Conservation (phyloP, 2,797 vertebrate species). For the Streptopelia turtur region DNA sequence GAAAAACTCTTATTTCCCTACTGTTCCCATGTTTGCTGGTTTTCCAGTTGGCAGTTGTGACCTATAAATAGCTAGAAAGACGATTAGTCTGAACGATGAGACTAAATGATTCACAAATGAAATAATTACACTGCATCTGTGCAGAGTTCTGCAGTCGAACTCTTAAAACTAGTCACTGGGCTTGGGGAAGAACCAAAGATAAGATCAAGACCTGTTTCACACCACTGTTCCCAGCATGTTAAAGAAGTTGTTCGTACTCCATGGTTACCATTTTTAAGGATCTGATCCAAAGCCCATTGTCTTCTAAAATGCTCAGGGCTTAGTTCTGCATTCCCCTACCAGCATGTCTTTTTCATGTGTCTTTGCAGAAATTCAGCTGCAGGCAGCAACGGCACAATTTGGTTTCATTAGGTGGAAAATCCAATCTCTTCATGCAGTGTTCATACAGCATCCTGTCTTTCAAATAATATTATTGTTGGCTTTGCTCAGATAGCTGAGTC, state of each 20-base stretch:
- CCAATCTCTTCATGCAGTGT: not conserved
- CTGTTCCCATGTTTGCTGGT: not conserved
- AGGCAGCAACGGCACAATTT: not conserved
- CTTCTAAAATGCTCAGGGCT: not conserved
- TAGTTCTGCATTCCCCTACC: not conserved
- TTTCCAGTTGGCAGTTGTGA: slow-evolving; percentile 59
- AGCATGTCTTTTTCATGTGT: not conserved
- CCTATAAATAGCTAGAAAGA: slow-evolving; percentile 58
- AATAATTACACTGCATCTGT: slow-evolving; percentile 49
- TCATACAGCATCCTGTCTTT: not conserved
- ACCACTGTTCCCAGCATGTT: not conserved
- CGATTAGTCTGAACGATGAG: not conserved
- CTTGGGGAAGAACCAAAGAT: fast-evolving
- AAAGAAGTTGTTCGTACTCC: not conserved
- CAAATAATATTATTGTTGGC: not conserved
- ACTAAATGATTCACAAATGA: slow-evolving; percentile 53
- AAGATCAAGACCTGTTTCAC: not conserved
- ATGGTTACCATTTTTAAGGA: not conserved
- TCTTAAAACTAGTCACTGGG: not conserved
- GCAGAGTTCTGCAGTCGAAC: not conserved
- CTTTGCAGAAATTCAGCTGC: not conserved
- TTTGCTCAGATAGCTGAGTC: not conserved
- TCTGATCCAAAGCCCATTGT: not conserved
- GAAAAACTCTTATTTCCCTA: not conserved
- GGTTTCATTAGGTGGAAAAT: not conserved